Evolutionary conservation across 2,797 vertebrate species (phyloP).

Genomic region (Eleutherodactylus coqui): DNA sequence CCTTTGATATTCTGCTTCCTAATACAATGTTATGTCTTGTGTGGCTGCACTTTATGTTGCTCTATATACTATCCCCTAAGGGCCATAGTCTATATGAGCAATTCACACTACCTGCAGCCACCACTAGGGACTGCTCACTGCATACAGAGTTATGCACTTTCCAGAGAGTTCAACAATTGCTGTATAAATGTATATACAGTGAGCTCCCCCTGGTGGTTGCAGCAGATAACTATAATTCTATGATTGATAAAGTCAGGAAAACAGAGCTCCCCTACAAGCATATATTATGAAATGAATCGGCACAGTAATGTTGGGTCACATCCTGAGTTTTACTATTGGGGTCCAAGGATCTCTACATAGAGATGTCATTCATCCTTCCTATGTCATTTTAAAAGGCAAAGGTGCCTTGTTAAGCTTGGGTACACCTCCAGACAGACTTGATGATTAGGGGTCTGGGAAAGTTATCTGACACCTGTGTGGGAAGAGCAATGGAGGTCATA

Average conservation of each 20-base stretch:
- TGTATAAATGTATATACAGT: too few relatives aligned
- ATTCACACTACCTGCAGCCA: background rate
- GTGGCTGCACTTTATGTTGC: background rate
- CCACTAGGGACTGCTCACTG: background rate
- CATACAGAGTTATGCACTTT: background rate
- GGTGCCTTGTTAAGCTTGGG: background rate
- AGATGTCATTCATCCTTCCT: background rate
- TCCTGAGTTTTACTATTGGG: background rate
- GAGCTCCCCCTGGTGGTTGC: too few relatives aligned
- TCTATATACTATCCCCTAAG: accelerated
- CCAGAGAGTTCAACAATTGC: background rate
- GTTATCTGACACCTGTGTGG: background rate
- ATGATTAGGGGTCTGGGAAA: background rate
- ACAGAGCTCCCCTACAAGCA: too few relatives aligned
- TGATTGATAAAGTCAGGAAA: too few relatives aligned
- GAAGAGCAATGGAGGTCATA: background rate
- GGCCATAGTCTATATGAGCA: background rate
- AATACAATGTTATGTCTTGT: background rate
- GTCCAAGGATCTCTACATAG: background rate
- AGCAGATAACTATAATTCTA: too few relatives aligned
- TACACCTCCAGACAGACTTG: background rate
- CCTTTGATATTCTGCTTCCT: background rate
- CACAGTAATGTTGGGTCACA: too few relatives aligned
- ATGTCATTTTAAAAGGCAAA: background rate
- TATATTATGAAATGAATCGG: too few relatives aligned